These are phyloP conservation scores for Ichneumoninae sp. DNA, from an alignment of 2,888 invertebrate species.

Conservation along the genomic window DNA sequence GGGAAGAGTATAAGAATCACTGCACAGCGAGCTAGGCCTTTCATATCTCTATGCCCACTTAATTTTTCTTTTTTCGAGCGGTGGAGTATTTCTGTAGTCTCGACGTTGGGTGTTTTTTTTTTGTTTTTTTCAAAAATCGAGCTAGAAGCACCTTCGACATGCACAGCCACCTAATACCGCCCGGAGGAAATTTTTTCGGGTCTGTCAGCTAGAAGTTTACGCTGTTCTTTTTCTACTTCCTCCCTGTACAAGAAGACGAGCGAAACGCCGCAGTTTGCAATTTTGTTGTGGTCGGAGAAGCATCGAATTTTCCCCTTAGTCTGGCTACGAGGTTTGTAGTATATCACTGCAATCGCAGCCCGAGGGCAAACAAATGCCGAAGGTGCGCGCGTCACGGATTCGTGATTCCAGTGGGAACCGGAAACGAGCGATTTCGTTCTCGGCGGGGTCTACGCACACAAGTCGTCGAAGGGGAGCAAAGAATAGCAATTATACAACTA, in stretches of 20 bases:
- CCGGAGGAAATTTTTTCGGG: neutral
- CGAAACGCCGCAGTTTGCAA: neutral
- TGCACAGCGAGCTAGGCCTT: conserved; percentile 22
- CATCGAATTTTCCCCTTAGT: conserved; percentile 7
- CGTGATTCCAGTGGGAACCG: conserved; percentile 77
- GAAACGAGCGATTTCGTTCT: conserved; percentile 78
- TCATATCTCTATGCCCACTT: conserved; percentile 60
- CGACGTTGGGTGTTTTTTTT: neutral
- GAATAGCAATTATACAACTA: conserved; percentile 48
- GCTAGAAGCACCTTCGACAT: conserved; percentile 7
- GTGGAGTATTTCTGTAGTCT: conserved; percentile 3
- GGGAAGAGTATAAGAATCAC: conserved; percentile 41
- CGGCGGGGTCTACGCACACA: conserved; percentile 39
- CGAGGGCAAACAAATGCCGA: conserved; percentile 44
- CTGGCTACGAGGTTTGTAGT: neutral
- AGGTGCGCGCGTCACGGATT: conserved; percentile 74
- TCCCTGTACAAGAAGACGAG: conserved; percentile 1
- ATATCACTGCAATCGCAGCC: conserved; percentile 12
- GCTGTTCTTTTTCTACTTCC: neutral
- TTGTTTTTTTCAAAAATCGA: neutral
- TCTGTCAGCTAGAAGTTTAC: neutral
- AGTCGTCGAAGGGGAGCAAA: conserved; percentile 21
- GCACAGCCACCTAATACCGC: neutral
- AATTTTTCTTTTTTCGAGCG: conserved; percentile 40
- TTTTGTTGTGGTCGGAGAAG: conserved; percentile 6